These are phyloP conservation scores for Carettochelys insculpta DNA, from an alignment of 2,113 vertebrate genomes.

Conservation along the genomic window DNA sequence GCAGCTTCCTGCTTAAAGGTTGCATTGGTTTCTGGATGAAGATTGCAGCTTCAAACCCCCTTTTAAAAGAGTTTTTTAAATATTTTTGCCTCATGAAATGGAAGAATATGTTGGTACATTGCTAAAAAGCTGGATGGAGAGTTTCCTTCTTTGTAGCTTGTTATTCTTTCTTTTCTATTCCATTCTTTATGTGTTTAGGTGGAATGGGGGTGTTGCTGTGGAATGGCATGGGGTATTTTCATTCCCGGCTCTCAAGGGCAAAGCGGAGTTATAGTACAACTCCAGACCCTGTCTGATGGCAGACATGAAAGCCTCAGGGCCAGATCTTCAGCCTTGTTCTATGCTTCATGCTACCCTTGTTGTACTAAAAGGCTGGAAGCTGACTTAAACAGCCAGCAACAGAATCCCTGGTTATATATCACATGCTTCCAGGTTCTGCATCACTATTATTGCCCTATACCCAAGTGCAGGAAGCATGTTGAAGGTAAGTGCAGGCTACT, in stretches of 20 bases:
- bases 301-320: neutral
- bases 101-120: neutral
- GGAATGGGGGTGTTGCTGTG: neutral
- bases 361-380: neutral
- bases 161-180: neutral
- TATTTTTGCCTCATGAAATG: neutral
- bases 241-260: neutral
- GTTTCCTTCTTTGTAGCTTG: neutral
- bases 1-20: neutral
- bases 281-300: neutral
- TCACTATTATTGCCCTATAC: neutral
- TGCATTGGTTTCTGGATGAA: neutral
- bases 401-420: neutral
- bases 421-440: fast-evolving
- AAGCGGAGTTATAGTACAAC: neutral
- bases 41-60: neutral
- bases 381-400: neutral
- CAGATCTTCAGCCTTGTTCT: neutral
- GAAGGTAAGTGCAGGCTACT: neutral
- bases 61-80: neutral
- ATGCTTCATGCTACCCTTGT: neutral
- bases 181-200: neutral
- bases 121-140: neutral
- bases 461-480: fast-evolving
- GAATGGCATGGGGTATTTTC: neutral